These are phyloP conservation scores for Dryocosmus kuriphilus DNA, from an alignment of 2,888 invertebrate genomes.

Conservation along the genomic window DNA sequence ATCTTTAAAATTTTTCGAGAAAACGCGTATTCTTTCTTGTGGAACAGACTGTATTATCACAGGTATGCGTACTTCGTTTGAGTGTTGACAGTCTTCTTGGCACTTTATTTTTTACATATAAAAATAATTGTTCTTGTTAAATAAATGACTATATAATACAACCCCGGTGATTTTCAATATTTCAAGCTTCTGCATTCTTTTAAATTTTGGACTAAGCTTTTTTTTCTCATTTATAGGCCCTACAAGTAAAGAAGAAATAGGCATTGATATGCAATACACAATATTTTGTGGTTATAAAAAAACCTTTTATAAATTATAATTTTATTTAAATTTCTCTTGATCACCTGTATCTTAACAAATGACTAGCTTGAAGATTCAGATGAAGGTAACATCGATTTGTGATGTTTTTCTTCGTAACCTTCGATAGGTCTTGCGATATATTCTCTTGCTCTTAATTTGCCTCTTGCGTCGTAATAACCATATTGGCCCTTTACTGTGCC, in stretches of 20 bases:
- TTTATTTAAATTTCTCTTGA: not conserved
- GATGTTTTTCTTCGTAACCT: slow-evolving; percentile 81
- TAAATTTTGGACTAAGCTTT: too few relatives aligned
- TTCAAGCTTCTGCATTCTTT: not conserved
- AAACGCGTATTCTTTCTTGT: too few relatives aligned
- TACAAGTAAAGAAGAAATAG: not conserved
- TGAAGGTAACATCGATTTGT: slow-evolving; percentile 60
- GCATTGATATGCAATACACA: too few relatives aligned
- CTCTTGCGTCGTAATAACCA: slow-evolving; percentile 87
- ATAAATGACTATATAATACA: slow-evolving; percentile 66
- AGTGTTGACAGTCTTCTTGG: slow-evolving; percentile 50
- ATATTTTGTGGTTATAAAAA: not conserved
- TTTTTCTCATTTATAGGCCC: not conserved
- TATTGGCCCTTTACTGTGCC: slow-evolving; percentile 89
- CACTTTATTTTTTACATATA: slow-evolving; percentile 62
- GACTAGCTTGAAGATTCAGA: not conserved
- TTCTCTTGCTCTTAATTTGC: slow-evolving; percentile 87
- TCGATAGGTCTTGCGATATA: slow-evolving; percentile 86
- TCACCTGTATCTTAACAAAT: not conserved
- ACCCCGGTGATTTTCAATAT: slow-evolving; percentile 40
- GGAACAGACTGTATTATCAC: too few relatives aligned
- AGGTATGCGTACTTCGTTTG: slow-evolving; percentile 15
- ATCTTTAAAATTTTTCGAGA: too few relatives aligned
- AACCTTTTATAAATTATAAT: not conserved
- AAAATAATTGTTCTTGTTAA: slow-evolving; percentile 69